phyloP scores from a whole-genome alignment of 2,888 invertebrate species.

The Plebejus argus region DNA sequence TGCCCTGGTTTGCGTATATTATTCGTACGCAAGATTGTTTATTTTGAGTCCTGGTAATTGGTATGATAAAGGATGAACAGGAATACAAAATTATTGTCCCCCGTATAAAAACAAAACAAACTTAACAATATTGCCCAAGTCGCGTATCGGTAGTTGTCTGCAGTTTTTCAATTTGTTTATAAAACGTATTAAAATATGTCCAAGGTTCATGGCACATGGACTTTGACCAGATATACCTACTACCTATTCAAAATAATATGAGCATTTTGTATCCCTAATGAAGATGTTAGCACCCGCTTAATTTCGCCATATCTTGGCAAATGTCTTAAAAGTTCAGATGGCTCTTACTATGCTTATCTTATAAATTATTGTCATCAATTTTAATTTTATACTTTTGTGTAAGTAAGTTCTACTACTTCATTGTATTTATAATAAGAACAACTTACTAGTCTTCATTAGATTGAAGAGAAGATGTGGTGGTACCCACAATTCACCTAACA shows the following conservation, averaged over 20 bases:
- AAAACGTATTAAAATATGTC: background rate
- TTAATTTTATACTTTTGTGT: background rate
- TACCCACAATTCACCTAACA: no score
- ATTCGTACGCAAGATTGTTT: background rate
- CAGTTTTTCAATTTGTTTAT: background rate
- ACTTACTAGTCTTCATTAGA: no score
- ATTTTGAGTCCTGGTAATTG: background rate
- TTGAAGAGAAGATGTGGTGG: no score
- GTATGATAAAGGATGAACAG: background rate
- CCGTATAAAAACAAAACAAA: background rate
- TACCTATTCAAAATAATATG: background rate
- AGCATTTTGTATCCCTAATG: background rate
- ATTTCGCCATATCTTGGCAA: background rate
- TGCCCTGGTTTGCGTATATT: background rate
- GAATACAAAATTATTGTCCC: background rate
- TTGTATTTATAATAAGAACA: no score
- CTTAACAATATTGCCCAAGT: background rate
- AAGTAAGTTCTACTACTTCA: background rate
- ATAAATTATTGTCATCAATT: background rate
- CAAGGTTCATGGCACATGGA: slow-evolving; percentile 1
- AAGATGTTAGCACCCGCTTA: background rate
- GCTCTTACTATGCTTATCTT: background rate
- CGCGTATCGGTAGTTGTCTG: background rate
- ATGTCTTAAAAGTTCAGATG: no score
- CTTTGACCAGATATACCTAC: background rate